These are phyloP conservation scores for Ptilorrhoa leucosticta DNA, from an alignment of 2,113 vertebrate species.

Conservation along the genomic window DNA sequence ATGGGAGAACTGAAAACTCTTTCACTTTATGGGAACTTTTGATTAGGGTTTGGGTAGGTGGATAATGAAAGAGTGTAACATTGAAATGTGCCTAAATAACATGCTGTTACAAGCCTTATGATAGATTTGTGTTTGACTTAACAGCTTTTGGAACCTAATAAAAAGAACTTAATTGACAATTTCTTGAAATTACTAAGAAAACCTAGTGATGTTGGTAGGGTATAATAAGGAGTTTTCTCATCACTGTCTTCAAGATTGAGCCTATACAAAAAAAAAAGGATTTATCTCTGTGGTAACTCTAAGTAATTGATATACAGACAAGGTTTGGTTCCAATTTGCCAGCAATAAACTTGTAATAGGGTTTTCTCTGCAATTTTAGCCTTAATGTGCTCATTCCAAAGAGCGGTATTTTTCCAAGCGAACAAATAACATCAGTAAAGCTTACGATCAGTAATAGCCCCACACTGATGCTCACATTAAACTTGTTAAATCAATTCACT, in stretches of 20 bases:
- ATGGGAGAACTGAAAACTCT: slow-evolving; percentile 57
- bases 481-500: slow-evolving; percentile 93
- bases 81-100: slow-evolving; percentile 80
- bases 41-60: slow-evolving; percentile 71
- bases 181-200: slow-evolving; percentile 93
- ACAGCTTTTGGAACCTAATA: slow-evolving; percentile 88
- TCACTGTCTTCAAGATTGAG: slow-evolving; percentile 90
- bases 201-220: slow-evolving; percentile 83
- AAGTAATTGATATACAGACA: slow-evolving; percentile 98
- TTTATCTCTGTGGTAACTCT: slow-evolving; percentile 95
- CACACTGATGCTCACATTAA: slow-evolving; percentile 91
- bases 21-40: slow-evolving; percentile 69
- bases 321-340: slow-evolving; percentile 96
- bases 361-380: slow-evolving; percentile 96
- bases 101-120: slow-evolving; percentile 81
- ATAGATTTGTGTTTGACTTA: slow-evolving; percentile 84
- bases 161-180: slow-evolving; percentile 95
- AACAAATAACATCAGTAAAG: slow-evolving; percentile 96
- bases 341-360: slow-evolving; percentile 98
- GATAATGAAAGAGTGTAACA: slow-evolving; percentile 75
- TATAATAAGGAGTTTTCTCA: slow-evolving; percentile 92
- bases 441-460: slow-evolving; percentile 93
- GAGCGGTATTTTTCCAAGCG: slow-evolving; percentile 91
- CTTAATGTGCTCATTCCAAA: slow-evolving; percentile 96
- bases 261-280: slow-evolving; percentile 83